These are phyloP conservation scores for Alfaro cultratus DNA, from an alignment of 2,797 vertebrate genomes.

Conservation along the genomic window DNA sequence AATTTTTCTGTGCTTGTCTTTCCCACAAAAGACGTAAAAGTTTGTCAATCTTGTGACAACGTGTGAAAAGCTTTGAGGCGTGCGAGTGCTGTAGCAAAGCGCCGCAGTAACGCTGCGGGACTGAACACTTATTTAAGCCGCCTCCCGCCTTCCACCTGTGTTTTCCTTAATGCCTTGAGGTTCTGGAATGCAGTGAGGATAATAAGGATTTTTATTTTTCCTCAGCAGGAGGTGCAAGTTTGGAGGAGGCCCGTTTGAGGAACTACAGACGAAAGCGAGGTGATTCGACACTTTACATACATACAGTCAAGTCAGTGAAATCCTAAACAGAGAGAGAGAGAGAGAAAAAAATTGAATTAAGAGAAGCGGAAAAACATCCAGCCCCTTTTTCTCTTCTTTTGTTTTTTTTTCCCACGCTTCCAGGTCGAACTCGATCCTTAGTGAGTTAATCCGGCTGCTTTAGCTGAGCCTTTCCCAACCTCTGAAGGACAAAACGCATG, in stretches of 20 bases:
- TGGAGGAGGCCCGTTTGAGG: conserved; percentile 22
- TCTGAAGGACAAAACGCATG: conserved; percentile 5
- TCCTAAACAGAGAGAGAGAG: not conserved
- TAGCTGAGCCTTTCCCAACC: conserved; percentile 4
- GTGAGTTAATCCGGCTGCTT: conserved; percentile 30
- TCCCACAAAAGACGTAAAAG: not conserved
- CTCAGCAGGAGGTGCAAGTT: conserved; percentile 33
- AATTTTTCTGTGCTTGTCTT: not conserved
- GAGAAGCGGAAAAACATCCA: too few species aligned
- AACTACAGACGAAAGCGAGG: conserved; percentile 33
- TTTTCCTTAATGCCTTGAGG: conserved; percentile 39
- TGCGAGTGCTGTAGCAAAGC: not conserved
- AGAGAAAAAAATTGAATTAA: not conserved
- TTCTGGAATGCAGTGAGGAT: conserved; percentile 39
- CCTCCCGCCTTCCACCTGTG: conserved; percentile 18
- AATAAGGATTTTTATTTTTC: conserved; percentile 40
- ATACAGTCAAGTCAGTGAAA: not conserved
- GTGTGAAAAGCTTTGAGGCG: not conserved
- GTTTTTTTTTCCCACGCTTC: conserved; percentile 8
- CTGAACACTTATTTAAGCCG: conserved; percentile 17
- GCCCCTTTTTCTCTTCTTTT: not conserved
- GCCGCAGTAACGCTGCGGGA: not conserved
- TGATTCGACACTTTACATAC: not conserved
- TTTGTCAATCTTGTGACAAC: not conserved
- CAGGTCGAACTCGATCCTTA: not conserved